Percentiles rank a stretch among this genome's conserved stretches.
phyloP scores from a whole-genome alignment of 1,140 invertebrate genomes.

The Stegodyphus mimosarum region DNA sequence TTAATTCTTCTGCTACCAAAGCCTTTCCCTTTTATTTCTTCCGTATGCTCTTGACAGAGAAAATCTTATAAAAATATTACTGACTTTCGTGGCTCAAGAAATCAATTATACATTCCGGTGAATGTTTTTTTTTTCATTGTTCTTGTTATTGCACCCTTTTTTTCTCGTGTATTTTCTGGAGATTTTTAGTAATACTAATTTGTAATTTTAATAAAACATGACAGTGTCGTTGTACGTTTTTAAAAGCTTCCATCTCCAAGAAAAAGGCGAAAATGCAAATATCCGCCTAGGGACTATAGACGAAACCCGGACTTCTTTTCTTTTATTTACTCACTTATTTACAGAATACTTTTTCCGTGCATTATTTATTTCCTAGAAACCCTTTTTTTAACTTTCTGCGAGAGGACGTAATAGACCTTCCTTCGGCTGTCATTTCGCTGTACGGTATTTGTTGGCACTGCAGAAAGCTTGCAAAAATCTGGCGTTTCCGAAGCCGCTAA shows the following conservation, averaged over 20 bases:
- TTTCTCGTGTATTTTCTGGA: slow-evolving; percentile 7
- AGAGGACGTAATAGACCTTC: background rate
- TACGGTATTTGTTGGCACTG: background rate
- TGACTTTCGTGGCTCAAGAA: slow-evolving; percentile 55
- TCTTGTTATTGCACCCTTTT: background rate
- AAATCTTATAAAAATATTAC: slow-evolving; percentile 61
- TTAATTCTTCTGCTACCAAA: slow-evolving; percentile 2
- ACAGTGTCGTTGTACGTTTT: slow-evolving; percentile 49
- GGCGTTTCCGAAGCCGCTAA: slow-evolving; percentile 35
- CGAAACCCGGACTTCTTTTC: slow-evolving; percentile 18
- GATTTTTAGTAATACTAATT: slow-evolving; percentile 60
- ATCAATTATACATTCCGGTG: slow-evolving; percentile 58
- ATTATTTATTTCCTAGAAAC: slow-evolving; percentile 49
- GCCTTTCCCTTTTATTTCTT: slow-evolving; percentile 18
- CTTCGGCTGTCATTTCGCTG: background rate
- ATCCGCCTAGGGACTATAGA: slow-evolving; percentile 19
- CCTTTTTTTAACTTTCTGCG: background rate
- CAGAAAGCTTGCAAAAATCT: background rate
- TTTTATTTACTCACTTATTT: slow-evolving; percentile 29
- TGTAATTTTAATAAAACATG: slow-evolving; percentile 61
- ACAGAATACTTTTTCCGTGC: slow-evolving; percentile 9
- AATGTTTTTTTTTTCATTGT: slow-evolving; percentile 26
- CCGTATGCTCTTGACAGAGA: slow-evolving; percentile 46
- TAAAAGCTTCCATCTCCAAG: slow-evolving; percentile 17
- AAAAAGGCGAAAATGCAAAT: slow-evolving; percentile 37